A percentile compares a stretch with the other conserved stretches of the same genome.
These are phyloP conservation scores for Drosophila sechellia DNA, from an alignment of 1,140 invertebrate species.

Conservation along the genomic window DNA sequence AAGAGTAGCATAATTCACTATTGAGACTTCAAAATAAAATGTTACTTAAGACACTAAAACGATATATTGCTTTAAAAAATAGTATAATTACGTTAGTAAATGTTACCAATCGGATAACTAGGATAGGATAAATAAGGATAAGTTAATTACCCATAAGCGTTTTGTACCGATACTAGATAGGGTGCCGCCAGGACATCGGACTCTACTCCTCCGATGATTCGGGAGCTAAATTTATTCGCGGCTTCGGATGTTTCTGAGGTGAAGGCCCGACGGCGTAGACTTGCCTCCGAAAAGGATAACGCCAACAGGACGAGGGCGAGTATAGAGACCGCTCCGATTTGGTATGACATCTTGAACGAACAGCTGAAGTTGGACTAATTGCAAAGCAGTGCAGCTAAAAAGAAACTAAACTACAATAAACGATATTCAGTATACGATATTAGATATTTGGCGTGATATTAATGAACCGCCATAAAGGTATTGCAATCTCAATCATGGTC, in stretches of 20 bases:
- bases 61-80: too few species aligned
- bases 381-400: constrained; percentile 2
- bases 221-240: constrained; percentile 13
- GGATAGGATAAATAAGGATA: too few species aligned
- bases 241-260: background rate
- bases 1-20: background rate
- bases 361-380: constrained; percentile 60
- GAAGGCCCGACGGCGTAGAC: constrained; percentile 16
- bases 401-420: constrained; percentile 37
- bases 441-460: constrained; percentile 56
- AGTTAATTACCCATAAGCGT: constrained; percentile 27
- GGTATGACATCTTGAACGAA: constrained; percentile 54
- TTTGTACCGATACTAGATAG: constrained; percentile 84
- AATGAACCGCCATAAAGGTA: constrained; percentile 51
- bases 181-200: constrained; percentile 80
- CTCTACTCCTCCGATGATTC: constrained; percentile 84
- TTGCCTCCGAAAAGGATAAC: constrained; percentile 33
- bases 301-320: constrained; percentile 23
- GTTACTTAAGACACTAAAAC: too few species aligned
- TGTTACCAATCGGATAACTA: too few species aligned
- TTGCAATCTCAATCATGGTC: constrained; percentile 53
- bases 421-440: constrained; percentile 42
- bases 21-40: too few species aligned
- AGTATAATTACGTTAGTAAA: too few species aligned
- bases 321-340: constrained; percentile 24